Evolutionary conservation across 2,888 invertebrate species (phyloP), one percentile per base, ranked within the genome.

Genomic region (Mayetiola destructor): DNA sequence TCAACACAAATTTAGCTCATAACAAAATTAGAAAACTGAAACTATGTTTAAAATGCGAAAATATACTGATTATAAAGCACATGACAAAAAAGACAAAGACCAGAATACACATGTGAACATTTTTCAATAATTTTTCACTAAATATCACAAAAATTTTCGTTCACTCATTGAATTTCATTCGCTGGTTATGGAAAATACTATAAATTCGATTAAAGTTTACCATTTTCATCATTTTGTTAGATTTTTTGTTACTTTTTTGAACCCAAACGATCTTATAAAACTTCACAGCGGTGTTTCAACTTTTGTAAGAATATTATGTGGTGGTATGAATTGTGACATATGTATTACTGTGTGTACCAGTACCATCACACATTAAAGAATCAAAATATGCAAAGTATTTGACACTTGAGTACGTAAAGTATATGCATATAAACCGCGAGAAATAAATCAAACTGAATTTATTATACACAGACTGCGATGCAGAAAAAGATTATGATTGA

Each of bases 181-280:
- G 9, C 8, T 48, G 16, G 27, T n/a, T 48, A 48, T 27, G 2
- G 48, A 48, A 48, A 48, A 48, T 27, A 27, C n/a, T n/a, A n/a
- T n/a, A n/a, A n/a, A n/a, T 48, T 48, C 27, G 3, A 27, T n/a
- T n/a, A n/a, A 3, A 27, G 5, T 27, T 48, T 48, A 48, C 48
- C 48, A 48, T 48, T 48, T 48, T 48, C 48, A 48, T 48, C 48
- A 48, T 48, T 48, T 48, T 48, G 48, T n/a, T 48, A 27, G 3
- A 3, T 23, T n/a, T 48, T 48, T 27, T 23, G 1, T 9, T 27
- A 48, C 14, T 23, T 48, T 48, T 48, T n/a, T 27, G 6, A 48
- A n/a, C n/a, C 6, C 2, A 48, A 48, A 48, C 16, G n/a, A 27
- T 27, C 14, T 12, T 3, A 4, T 6, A 48, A 27, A 27, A 48